Evolutionary conservation across 30 jellyfish, hydroid and myxozoan genomes (phyloP).

Genomic region (Hydra vulgaris): DNA sequence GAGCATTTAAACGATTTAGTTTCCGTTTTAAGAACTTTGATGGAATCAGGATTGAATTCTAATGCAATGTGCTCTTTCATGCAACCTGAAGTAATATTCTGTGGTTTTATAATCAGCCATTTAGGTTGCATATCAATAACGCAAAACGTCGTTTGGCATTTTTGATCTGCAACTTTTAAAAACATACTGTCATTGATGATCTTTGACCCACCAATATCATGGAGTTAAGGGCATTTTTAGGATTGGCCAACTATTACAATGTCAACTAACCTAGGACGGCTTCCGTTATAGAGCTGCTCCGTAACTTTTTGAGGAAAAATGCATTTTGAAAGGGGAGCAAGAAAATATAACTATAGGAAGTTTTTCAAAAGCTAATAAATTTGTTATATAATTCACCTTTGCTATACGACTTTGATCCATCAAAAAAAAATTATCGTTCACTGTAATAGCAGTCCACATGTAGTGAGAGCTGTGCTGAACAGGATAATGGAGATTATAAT

Average conservation of each 20-base stretch:
- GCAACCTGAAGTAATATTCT: slow-evolving; percentile 32
- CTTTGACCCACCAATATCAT: slow-evolving; percentile 41
- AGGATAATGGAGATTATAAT: slow-evolving; percentile 29
- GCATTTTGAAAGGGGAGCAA: slow-evolving; percentile 37
- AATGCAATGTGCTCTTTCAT: slow-evolving; percentile 40
- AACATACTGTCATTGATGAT: slow-evolving; percentile 16
- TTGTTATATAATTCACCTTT: slow-evolving; percentile 26
- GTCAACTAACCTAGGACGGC: slow-evolving; percentile 24
- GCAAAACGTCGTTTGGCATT: too few species aligned
- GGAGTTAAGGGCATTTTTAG: slow-evolving; percentile 44
- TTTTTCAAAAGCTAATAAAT: slow-evolving; percentile 20
- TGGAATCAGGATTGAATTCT: slow-evolving; percentile 20
- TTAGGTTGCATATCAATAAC: slow-evolving; percentile 34
- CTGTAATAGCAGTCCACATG: too few species aligned
- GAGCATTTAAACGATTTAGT: slow-evolving; percentile 12
- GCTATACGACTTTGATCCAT: slow-evolving; percentile 49
- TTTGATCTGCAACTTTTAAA: too few species aligned
- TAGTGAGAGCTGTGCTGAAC: slow-evolving; percentile 49
- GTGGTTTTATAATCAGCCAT: slow-evolving; percentile 22
- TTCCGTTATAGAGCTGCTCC: slow-evolving; percentile 29
- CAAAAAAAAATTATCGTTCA: slow-evolving; percentile 27
- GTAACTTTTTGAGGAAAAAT: slow-evolving; percentile 22
- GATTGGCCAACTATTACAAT: slow-evolving; percentile 29
- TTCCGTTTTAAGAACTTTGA: slow-evolving; percentile 22
- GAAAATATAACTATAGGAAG: slow-evolving; percentile 10